Percentiles rank a stretch among this genome's conserved stretches.
Evolutionary conservation across 2,888 invertebrate genomes (phyloP).

Genomic region (Eristalinus sepulchralis): DNA sequence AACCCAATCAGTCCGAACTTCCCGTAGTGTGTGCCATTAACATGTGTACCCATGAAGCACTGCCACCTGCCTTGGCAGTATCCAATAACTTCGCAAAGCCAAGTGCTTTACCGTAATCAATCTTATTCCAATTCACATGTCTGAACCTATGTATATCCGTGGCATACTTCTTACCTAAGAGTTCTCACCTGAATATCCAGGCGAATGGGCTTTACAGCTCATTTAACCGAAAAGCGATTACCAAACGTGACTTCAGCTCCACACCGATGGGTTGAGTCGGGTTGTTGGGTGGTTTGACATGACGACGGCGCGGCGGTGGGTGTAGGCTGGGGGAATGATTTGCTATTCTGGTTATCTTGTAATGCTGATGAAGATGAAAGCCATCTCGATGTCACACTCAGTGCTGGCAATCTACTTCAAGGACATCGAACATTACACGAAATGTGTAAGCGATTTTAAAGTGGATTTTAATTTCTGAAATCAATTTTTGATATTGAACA

Average conservation of each 20-base stretch:
- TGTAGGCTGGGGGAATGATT: not conserved
- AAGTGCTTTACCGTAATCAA: conserved; percentile 47
- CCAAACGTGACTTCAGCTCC: conserved; percentile 13
- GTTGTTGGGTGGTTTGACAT: not conserved
- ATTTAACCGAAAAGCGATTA: conserved; percentile 66
- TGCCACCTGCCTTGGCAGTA: not conserved
- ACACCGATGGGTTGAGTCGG: not conserved
- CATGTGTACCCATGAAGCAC: conserved; percentile 15
- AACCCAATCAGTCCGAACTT: conserved; percentile 7
- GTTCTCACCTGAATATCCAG: conserved; percentile 41
- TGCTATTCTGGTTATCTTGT: not conserved
- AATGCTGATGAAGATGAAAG: not conserved
- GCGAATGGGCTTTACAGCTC: conserved; percentile 48
- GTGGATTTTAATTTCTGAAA: not conserved
- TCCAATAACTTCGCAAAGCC: not conserved
- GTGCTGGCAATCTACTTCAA: not conserved
- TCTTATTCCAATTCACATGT: conserved; percentile 43
- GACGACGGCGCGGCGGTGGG: not conserved
- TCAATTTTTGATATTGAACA: not conserved
- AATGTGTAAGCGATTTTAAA: not conserved
- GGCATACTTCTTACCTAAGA: not conserved
- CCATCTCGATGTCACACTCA: not conserved
- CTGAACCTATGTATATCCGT: conserved; percentile 39
- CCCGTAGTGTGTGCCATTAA: conserved; percentile 3
- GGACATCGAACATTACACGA: not conserved